Evolutionary conservation across 2,888 invertebrate species (phyloP), one percentile per base, ranked within the genome.

Genomic region (Ormyrus labotus): DNA sequence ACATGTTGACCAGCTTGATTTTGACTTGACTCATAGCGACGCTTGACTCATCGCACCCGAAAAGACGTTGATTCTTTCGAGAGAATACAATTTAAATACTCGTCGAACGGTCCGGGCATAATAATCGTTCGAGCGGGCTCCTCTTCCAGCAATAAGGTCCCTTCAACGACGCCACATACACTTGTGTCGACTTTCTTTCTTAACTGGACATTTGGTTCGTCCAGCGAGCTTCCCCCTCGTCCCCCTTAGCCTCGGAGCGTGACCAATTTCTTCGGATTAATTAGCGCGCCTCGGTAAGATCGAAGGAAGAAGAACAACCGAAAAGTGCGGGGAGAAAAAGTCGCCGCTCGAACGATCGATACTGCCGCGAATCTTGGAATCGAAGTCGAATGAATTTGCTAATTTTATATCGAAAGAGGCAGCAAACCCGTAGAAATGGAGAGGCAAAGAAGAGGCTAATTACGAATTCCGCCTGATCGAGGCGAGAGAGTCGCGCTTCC

Each of bases 371-470:
- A 86, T 88, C 88, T 86, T 85, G 85, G 87, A 88, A 88, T 84
- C 84, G 84, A 81, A 73, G 45, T 53, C 84, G 85, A 85, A 86
- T 87, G 85, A 89, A 89, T 88, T 89, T 89, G 89, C 88, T 89
- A 89, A 89, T 89, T 89, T 89, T 88, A 88, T 87, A 84, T 83
- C 82, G 51, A 75, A 68, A 75, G 68, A 53, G 55, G 70, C 70
- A 50, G 55, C 53, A 77, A 67, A 61, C 69, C 48, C 50, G 55
- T 60, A 72, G 83, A 75, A 78, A 71, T 71, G 81, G 81, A 81
- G 82, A 82, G 77, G 34, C 81, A 70, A 80, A 79, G 80, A 82
- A 81, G 75, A 51, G 81, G 74, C 80, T 85, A 80, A 83, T 84
- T 83, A 83, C 81, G 63, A 80, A 85, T 85, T 83, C 84, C 81